Evolutionary conservation across 1,140 invertebrate species (phyloP).

Genomic region (Macrobrachium rosenbergii): DNA sequence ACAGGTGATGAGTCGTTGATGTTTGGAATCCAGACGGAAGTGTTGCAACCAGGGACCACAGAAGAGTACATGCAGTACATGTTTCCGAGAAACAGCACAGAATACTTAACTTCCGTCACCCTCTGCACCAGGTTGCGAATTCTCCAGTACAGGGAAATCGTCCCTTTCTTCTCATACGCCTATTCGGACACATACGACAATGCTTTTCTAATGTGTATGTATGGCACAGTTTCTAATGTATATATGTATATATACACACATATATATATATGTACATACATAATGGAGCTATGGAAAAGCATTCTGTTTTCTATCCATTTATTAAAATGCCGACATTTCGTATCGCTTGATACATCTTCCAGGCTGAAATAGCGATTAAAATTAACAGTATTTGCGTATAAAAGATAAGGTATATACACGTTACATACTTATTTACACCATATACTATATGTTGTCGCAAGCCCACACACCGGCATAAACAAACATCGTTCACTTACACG

Average conservation of each 20-base stretch:
- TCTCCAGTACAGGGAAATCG: slow-evolving; percentile 1
- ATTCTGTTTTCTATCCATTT: no score
- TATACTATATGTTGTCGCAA: no score
- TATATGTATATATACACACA: not conserved
- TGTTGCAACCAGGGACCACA: not conserved
- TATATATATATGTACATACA: no score
- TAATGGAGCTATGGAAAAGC: no score
- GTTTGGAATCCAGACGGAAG: not conserved
- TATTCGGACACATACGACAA: not conserved
- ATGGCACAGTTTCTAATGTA: not conserved
- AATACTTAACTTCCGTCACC: not conserved
- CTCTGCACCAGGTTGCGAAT: not conserved
- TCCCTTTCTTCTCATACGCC: not conserved
- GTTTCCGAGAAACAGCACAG: not conserved
- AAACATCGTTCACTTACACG: no score
- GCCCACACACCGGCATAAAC: no score
- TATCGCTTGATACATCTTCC: no score
- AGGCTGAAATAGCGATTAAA: no score
- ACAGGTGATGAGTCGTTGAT: not conserved
- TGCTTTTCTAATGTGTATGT: slow-evolving; percentile 5
- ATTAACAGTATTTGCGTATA: no score
- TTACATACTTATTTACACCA: no score
- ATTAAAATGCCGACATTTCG: no score
- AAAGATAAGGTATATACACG: no score
- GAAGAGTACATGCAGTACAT: not conserved